Conservation (phyloP, 1,140 invertebrate genomes). For the Drosophila fuyamai region DNA sequence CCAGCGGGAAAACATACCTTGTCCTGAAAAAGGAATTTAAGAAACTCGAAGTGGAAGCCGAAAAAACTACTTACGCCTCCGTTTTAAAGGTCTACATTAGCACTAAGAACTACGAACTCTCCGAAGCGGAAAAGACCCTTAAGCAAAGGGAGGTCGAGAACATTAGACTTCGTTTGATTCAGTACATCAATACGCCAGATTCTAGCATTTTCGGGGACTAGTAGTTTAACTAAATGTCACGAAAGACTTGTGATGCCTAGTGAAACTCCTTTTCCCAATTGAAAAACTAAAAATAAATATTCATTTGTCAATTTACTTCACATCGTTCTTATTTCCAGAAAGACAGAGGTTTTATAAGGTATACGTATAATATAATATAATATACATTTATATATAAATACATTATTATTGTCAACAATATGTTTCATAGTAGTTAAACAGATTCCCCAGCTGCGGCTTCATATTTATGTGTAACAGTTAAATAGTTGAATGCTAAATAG, state of each 20-base stretch:
- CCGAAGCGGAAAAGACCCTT: constrained; percentile 41
- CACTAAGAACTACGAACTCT: constrained; percentile 63
- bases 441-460: constrained; percentile 57
- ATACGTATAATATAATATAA: constrained; percentile 67
- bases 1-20: constrained; percentile 13
- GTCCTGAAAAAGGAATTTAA: constrained; percentile 37
- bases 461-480: constrained; percentile 69
- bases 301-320: constrained; percentile 8
- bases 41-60: constrained; percentile 43
- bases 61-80: constrained; percentile 26
- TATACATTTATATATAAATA: constrained; percentile 76
- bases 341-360: constrained; percentile 46
- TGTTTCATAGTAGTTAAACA: constrained; percentile 67
- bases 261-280: constrained; percentile 10
- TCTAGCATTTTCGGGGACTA: neutral
- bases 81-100: constrained; percentile 54
- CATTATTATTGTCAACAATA: constrained; percentile 83
- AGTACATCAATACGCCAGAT: constrained; percentile 17
- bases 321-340: constrained; percentile 34
- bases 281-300: neutral
- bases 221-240: constrained; percentile 11
- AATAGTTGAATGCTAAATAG: constrained; percentile 52
- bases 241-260: neutral
- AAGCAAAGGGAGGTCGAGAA: constrained; percentile 47
- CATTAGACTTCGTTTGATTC: constrained; percentile 26